Conservation (phyloP, 1,140 invertebrate genomes). For the Drosophila erecta region DNA sequence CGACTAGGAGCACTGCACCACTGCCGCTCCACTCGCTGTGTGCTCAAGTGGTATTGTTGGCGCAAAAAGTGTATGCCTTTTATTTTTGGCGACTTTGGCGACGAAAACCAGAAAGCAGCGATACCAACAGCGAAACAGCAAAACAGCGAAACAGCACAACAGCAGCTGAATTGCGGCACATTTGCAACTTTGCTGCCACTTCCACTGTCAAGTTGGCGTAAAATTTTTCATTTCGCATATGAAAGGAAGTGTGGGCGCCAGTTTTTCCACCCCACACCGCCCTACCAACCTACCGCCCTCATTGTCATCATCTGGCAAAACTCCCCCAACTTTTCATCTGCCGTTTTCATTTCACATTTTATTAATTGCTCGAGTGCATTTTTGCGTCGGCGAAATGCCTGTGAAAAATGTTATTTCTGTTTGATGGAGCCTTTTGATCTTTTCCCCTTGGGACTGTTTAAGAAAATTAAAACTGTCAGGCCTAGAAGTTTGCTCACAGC, state of each 20-base stretch:
- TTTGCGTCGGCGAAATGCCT: conserved; percentile 63
- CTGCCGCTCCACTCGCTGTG: conserved; percentile 25
- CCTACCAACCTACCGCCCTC: no score
- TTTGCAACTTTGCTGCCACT: conserved; percentile 79
- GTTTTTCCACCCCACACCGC: conserved; percentile 21
- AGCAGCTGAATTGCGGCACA: conserved; percentile 54
- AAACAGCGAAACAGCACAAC: neutral
- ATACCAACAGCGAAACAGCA: neutral
- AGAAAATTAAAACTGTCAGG: conserved; percentile 40
- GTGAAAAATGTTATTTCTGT: conserved; percentile 60
- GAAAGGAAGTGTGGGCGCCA: conserved; percentile 81
- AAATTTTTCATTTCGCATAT: conserved; percentile 81
- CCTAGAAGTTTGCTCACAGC: no score
- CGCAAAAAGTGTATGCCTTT: conserved; percentile 72
- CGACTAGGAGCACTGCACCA: neutral
- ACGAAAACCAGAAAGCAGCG: conserved; percentile 42
- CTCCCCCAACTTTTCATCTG: conserved; percentile 11
- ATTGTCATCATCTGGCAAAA: conserved; percentile 25
- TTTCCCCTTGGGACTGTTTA: conserved; percentile 43
- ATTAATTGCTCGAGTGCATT: conserved; percentile 80
- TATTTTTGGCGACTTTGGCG: conserved; percentile 66
- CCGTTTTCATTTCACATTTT: conserved; percentile 62
- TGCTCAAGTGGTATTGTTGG: conserved; percentile 53
- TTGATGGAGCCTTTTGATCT: conserved; percentile 65
- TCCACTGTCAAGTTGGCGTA: conserved; percentile 80